Percentiles rank a stretch among this genome's conserved stretches.
Evolutionary conservation across 2,113 vertebrate genomes (phyloP).

Genomic region (Pachypanchax playfairii): DNA sequence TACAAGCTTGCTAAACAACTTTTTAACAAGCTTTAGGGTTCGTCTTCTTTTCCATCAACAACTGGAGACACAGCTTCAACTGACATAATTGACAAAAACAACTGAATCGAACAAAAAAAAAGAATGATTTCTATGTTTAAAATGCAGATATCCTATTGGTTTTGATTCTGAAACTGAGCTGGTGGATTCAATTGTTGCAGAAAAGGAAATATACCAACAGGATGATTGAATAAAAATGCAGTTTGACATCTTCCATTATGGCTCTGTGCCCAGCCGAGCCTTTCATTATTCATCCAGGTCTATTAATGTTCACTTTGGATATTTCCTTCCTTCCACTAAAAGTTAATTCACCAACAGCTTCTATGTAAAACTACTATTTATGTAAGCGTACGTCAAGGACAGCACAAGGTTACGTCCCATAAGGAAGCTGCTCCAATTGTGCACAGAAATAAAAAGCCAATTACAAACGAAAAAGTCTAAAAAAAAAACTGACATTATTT

Average conservation of each 20-base stretch:
- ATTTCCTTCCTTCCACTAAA: slow-evolving; percentile 19
- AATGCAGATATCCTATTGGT: not conserved
- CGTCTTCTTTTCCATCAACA: slow-evolving; percentile 33
- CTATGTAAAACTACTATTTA: not conserved
- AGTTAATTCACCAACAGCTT: slow-evolving; percentile 2
- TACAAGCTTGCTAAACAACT: slow-evolving; percentile 62
- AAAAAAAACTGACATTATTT: no score
- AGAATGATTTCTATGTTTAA: not conserved
- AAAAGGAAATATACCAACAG: not conserved
- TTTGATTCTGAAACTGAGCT: slow-evolving; percentile 8
- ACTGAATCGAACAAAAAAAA: not conserved
- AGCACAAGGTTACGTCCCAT: slow-evolving; percentile 35
- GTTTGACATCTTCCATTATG: slow-evolving; percentile 12
- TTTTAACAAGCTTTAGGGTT: slow-evolving; percentile 58
- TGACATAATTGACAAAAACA: slow-evolving; percentile 21
- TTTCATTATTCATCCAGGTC: slow-evolving; percentile 38
- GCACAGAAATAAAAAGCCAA: slow-evolving; percentile 6
- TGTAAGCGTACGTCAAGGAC: slow-evolving; percentile 31
- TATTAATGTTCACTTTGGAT: slow-evolving; percentile 12
- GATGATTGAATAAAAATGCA: not conserved
- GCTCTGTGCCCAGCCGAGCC: not conserved
- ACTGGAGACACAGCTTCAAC: slow-evolving; percentile 36
- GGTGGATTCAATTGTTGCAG: not conserved
- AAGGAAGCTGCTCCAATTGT: not conserved
- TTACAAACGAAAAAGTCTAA: no score